Evolutionary conservation across 2,797 vertebrate genomes (phyloP).

Genomic region (Gymnopithys bicolor): DNA sequence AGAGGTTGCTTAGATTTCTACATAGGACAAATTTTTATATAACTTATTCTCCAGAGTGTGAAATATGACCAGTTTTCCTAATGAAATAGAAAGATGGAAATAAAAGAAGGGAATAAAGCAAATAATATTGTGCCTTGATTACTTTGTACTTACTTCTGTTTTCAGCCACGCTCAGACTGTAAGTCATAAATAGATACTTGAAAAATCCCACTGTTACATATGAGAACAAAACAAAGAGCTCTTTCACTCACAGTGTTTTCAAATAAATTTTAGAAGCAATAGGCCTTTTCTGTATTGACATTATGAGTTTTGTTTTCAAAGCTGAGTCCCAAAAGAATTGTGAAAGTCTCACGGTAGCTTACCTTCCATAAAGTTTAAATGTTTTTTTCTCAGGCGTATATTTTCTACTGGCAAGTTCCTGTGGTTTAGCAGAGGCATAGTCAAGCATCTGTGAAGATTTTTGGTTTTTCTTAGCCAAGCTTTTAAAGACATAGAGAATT

Average conservation of each 20-base stretch:
- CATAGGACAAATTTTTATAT: neutral
- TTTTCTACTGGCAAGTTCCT: constrained; percentile 27
- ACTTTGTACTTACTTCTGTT: neutral
- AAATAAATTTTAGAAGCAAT: constrained; percentile 22
- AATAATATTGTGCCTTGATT: neutral
- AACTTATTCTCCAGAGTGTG: neutral
- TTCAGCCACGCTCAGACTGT: neutral
- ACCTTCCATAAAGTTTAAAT: constrained; percentile 28
- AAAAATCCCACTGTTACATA: constrained; percentile 31
- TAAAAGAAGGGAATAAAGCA: neutral
- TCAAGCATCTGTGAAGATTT: neutral
- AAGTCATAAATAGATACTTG: constrained; percentile 27
- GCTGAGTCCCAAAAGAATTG: constrained; percentile 28
- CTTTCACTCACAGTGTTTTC: constrained; percentile 23
- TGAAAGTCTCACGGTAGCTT: neutral
- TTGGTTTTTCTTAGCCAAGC: neutral
- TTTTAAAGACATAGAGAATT: neutral
- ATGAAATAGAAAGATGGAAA: neutral
- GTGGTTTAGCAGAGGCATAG: constrained; percentile 2
- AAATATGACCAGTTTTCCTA: neutral
- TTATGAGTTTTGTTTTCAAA: constrained; percentile 50
- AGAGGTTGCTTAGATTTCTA: neutral
- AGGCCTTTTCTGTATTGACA: constrained; percentile 7
- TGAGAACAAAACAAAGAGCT: constrained; percentile 44
- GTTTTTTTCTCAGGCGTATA: neutral